These are phyloP conservation scores for Lithophane ornitopus DNA, from an alignment of 2,888 invertebrate species.

Conservation along the genomic window DNA sequence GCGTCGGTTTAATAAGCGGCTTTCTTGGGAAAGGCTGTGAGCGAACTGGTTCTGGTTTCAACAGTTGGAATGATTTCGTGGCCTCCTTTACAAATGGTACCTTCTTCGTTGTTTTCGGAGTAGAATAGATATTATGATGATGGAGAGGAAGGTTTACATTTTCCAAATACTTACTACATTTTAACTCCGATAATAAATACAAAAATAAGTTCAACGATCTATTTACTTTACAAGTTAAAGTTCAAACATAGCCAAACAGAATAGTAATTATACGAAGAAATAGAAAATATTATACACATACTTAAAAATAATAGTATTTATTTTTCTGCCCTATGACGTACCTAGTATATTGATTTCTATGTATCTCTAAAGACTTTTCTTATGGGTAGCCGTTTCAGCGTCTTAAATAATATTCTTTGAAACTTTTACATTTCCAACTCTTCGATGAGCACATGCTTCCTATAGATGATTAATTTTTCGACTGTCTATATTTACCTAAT, in stretches of 20 bases:
- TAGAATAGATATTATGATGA: neutral
- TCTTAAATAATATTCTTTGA: slow-evolving; percentile 10
- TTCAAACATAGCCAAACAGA: slow-evolving; percentile 2
- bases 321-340: neutral
- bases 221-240: slow-evolving; percentile 10
- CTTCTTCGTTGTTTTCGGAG: neutral
- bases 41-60: neutral
- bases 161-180: neutral
- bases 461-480: neutral
- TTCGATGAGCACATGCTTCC: neutral
- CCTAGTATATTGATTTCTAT: neutral
- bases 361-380: neutral
- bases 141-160: neutral
- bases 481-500: neutral
- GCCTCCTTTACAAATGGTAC: neutral
- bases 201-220: neutral
- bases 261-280: slow-evolving; percentile 6
- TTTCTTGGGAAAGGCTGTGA: neutral
- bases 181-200: slow-evolving; percentile 10
- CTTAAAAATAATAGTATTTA: neutral
- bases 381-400: neutral
- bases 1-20: neutral
- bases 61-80: neutral
- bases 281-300: neutral
- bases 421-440: slow-evolving; percentile 10